Evolutionary conservation across 1,140 invertebrate genomes (phyloP).

Genomic region (Drosophila bipectinata): DNA sequence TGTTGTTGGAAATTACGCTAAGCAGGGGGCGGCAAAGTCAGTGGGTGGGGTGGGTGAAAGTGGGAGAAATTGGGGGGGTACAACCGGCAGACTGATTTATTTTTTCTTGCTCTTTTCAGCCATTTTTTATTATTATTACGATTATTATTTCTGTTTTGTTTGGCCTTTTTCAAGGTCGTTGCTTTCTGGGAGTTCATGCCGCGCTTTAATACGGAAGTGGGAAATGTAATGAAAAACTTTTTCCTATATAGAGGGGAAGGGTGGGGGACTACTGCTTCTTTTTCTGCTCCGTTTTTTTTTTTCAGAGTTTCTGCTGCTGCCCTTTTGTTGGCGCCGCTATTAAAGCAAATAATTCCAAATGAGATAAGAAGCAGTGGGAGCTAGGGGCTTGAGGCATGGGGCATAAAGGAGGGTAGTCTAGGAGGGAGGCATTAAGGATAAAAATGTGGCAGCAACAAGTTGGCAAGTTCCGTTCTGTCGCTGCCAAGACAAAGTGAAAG

Average conservation of each 20-base stretch:
- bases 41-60: neutral
- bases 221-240: slow-evolving; percentile 80
- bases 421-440: slow-evolving; percentile 7
- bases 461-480: slow-evolving; percentile 57
- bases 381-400: too few species aligned
- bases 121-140: slow-evolving; percentile 79
- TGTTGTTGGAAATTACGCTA: slow-evolving; percentile 75
- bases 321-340: slow-evolving; percentile 54
- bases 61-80: neutral
- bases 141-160: slow-evolving; percentile 75
- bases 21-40: slow-evolving; percentile 26
- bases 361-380: slow-evolving; percentile 59
- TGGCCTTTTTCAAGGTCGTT: slow-evolving; percentile 71
- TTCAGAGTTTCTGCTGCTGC: neutral
- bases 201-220: slow-evolving; percentile 69
- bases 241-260: slow-evolving; percentile 15
- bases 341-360: slow-evolving; percentile 80
- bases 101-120: slow-evolving; percentile 69
- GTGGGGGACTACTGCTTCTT: neutral
- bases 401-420: too few species aligned
- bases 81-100: slow-evolving; percentile 70
- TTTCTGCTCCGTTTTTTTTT: slow-evolving; percentile 12
- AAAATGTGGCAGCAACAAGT: slow-evolving; percentile 68
- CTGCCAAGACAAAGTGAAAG: slow-evolving; percentile 73
- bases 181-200: slow-evolving; percentile 42